Conservation (phyloP, 2,888 invertebrate genomes). For the Lasioglossum malachurum region DNA sequence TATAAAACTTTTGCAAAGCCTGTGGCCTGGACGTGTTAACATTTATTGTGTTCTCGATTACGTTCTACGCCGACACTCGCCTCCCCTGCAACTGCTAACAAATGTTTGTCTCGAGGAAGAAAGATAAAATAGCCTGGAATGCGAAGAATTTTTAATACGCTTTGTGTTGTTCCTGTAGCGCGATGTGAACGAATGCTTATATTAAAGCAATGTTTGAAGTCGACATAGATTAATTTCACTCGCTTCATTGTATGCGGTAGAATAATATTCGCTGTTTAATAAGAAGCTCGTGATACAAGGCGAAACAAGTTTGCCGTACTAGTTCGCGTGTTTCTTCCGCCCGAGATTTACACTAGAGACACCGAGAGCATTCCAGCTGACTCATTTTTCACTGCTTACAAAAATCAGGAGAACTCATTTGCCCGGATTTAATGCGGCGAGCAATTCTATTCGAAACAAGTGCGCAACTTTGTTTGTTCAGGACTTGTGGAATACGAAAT, state of each 20-base stretch:
- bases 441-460: neutral
- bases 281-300: neutral
- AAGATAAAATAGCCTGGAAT: neutral
- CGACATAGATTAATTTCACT: neutral
- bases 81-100: neutral
- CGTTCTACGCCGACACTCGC: neutral
- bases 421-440: neutral
- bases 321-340: neutral
- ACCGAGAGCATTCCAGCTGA: neutral
- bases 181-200: neutral
- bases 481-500: neutral
- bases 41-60: conserved; percentile 2
- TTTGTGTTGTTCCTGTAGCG: neutral
- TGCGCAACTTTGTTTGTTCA: neutral
- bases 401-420: neutral
- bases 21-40: neutral
- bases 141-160: neutral
- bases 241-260: neutral
- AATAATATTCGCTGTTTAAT: conserved; percentile 7
- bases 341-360: neutral
- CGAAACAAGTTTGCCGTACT: neutral
- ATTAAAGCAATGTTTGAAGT: conserved; percentile 5
- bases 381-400: conserved; percentile 2
- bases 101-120: neutral
- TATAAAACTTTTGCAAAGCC: neutral